Conservation (phyloP, 2,888 invertebrate species). For the Portevinia maculata region DNA sequence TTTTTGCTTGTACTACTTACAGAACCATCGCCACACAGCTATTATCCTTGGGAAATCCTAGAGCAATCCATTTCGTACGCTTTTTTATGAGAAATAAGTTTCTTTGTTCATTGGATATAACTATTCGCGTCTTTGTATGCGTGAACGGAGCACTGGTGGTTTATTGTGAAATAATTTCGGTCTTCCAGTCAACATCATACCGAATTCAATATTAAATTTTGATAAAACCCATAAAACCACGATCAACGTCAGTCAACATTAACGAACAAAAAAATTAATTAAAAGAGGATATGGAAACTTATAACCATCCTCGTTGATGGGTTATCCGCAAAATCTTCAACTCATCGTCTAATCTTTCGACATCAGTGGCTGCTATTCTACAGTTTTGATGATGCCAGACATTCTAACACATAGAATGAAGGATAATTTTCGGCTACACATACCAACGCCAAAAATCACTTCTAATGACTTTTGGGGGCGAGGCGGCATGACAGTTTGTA, state of each 20-base stretch:
- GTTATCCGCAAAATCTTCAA: constrained; percentile 36
- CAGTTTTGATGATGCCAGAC: not conserved
- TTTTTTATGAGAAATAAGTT: constrained; percentile 17
- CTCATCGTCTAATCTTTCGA: constrained; percentile 11
- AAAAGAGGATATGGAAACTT: constrained; percentile 28
- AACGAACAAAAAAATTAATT: not conserved
- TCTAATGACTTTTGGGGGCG: constrained; percentile 27
- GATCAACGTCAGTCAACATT: constrained; percentile 38
- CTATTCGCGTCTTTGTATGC: not conserved
- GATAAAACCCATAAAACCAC: constrained; percentile 24
- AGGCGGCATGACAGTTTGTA: constrained; percentile 24
- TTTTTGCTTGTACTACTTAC: constrained; percentile 34
- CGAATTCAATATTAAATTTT: constrained; percentile 45
- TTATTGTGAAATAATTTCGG: constrained; percentile 12
- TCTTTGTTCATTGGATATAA: constrained; percentile 27
- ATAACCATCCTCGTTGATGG: constrained; percentile 32
- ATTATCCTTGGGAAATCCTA: constrained; percentile 30
- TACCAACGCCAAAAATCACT: constrained; percentile 24
- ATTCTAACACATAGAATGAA: too few species aligned
- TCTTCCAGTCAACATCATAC: not conserved
- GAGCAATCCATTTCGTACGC: constrained; percentile 20
- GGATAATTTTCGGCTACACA: constrained; percentile 22
- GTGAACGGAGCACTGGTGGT: not conserved
- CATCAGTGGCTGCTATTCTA: not conserved
- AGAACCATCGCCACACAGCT: constrained; percentile 54